Conservation (phyloP, 2,113 vertebrate genomes). For the Ellobius talpinus region DNA sequence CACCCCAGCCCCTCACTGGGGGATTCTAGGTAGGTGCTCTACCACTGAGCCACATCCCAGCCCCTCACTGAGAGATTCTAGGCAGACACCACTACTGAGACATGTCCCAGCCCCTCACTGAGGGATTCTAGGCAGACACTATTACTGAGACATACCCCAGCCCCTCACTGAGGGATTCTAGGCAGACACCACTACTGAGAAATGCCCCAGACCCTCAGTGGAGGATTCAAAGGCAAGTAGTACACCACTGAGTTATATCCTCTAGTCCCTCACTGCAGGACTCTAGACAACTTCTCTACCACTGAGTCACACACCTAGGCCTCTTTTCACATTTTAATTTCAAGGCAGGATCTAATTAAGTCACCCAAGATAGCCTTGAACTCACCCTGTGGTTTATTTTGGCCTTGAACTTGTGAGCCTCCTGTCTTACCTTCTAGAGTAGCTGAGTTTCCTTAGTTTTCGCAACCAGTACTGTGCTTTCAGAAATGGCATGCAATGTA, state of each 20-base stretch:
- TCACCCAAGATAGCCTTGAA: not conserved
- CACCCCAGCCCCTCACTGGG: too few species aligned
- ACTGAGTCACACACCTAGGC: not conserved
- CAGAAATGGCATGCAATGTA: not conserved
- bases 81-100: too few species aligned
- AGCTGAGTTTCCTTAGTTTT: not conserved
- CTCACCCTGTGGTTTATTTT: not conserved
- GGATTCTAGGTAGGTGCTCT: too few species aligned
- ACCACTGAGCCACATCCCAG: too few species aligned
- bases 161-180: not conserved
- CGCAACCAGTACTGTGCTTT: not conserved
- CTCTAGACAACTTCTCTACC: not conserved
- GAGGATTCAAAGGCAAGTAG: not conserved
- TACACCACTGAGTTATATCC: not conserved
- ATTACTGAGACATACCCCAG: too few species aligned
- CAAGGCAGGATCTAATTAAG: not conserved
- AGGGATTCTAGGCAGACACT: too few species aligned
- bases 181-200: not conserved
- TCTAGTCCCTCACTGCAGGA: too few species aligned
- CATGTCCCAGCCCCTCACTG: too few species aligned
- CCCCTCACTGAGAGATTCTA: too few species aligned
- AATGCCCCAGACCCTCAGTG: not conserved
- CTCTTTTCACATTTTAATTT: not conserved
- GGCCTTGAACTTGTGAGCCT: not conserved
- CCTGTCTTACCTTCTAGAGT: not conserved